Evolutionary conservation across 1,140 invertebrate species (phyloP).

Genomic region (Macrotrachela quadricornifera): DNA sequence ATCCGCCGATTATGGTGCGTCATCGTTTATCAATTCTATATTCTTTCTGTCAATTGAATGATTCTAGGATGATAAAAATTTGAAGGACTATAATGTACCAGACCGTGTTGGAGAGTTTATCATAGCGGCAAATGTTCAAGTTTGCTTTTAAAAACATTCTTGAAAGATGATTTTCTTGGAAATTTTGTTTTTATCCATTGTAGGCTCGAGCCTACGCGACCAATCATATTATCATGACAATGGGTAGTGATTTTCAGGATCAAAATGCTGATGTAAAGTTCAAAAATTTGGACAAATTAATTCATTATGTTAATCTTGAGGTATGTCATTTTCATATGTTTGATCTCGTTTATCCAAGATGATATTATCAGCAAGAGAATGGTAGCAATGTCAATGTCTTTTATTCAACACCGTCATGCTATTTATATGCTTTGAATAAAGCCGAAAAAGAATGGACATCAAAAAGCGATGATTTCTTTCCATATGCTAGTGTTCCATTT

Average conservation of each 20-base stretch:
- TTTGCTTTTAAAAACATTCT: no score
- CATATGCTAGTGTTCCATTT: slow-evolving; percentile 60
- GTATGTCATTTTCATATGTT: slow-evolving; percentile 26
- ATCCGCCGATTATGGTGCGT: slow-evolving; percentile 44
- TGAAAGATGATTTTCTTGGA: no score
- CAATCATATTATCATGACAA: slow-evolving; percentile 61
- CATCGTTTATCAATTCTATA: background rate
- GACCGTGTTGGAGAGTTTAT: slow-evolving; percentile 27
- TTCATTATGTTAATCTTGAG: slow-evolving; percentile 39
- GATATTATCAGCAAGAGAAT: slow-evolving; percentile 31
- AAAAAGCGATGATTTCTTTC: slow-evolving; percentile 67
- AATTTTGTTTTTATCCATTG: background rate
- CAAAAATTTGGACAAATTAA: slow-evolving; percentile 66
- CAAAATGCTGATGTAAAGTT: slow-evolving; percentile 62
- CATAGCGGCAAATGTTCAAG: slow-evolving; percentile 6
- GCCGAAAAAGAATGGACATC: slow-evolving; percentile 41
- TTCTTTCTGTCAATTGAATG: background rate
- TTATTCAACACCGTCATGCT: slow-evolving; percentile 84
- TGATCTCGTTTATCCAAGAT: background rate
- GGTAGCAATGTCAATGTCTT: slow-evolving; percentile 49
- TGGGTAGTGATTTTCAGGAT: slow-evolving; percentile 81
- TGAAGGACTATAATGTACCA: slow-evolving; percentile 35
- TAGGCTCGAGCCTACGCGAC: slow-evolving; percentile 20
- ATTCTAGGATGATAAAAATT: slow-evolving; percentile 28
- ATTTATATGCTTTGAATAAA: slow-evolving; percentile 56